Evolutionary conservation across 2,113 vertebrate genomes (phyloP), one percentile per base, ranked within the genome.

Genomic region (Hemichromis elongatus): DNA sequence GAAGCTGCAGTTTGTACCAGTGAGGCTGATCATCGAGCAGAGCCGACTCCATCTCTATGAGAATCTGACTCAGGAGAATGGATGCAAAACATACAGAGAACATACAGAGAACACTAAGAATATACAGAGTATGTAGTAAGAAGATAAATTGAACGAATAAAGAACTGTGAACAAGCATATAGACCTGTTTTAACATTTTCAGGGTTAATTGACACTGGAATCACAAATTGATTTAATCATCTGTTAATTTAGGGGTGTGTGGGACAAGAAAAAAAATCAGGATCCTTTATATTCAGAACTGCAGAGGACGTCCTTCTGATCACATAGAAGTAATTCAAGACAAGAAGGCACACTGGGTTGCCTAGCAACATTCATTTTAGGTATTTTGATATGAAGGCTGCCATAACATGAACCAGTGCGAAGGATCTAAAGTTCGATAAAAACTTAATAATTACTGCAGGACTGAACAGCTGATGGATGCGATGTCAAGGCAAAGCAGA

Each of bases 1-100:
- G 97, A 0, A 97, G 97, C 95, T 99, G 98, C 77, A 99, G 97
- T 90, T 99, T 99, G 96, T 99, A 99, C 98, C 98, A 99, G 77
- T 99, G 99, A 75, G 98, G 97, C 85, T 97, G 97, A 89, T 99
- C 99, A 24, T 99, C 98, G 92, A 99, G 79, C 83, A 99, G 93
- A 4, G 98, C 97, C 4, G 98, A 98, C 92, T 99, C 98, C 95
- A 99, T 90, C 90, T 98, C 97, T 81, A 99, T 98, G 55, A 99
- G 96, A 88, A 99, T 98, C 98, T 99, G 86, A 57, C 5, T 13
- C 11, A 21, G 57, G 28, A 77, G 55, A 30, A 66, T 11, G 21
- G 5, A 45, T 12, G 1, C 7, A 78, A 9, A 33, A 35, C 14
- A 54, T 40, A 30, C 37, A 66, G 59, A 63, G 33, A 28, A 42